Conservation (phyloP, 2,797 vertebrate genomes). For the Thaleichthys pacificus region DNA sequence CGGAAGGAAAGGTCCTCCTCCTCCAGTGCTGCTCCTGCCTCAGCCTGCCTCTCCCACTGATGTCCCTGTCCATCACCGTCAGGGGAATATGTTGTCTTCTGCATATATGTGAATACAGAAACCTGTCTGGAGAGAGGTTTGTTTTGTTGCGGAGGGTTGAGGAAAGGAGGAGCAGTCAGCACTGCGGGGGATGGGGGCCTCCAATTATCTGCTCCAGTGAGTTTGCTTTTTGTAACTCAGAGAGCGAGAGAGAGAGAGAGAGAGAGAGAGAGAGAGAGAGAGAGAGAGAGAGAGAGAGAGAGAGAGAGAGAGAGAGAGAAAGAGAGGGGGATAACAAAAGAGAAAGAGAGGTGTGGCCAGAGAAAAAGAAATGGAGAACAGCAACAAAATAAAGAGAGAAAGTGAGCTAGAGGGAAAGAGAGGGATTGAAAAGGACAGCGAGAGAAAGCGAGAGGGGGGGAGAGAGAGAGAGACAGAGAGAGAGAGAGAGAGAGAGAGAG, state of each 20-base stretch:
- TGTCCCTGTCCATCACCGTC: conserved; percentile 58
- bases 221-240: conserved; percentile 53
- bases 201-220: conserved; percentile 66
- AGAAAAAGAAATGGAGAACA: conserved; percentile 1
- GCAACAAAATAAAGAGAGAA: background rate
- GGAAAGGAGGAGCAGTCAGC: conserved; percentile 35
- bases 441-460: background rate
- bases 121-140: conserved; percentile 42
- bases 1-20: conserved; percentile 39
- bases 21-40: conserved; percentile 61
- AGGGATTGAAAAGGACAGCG: background rate
- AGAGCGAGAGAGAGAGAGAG: conserved; percentile 20
- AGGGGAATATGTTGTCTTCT: conserved; percentile 44
- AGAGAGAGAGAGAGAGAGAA: conserved; percentile 8
- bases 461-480: conserved; percentile 12
- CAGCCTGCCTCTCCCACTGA: conserved; percentile 57
- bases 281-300: conserved; percentile 30
- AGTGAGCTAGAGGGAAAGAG: conserved; percentile 13
- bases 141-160: conserved; percentile 32
- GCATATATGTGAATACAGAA: conserved; percentile 25
- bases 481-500: conserved; percentile 7
- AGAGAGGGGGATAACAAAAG: background rate
- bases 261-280: conserved; percentile 9
- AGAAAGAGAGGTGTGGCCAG: background rate
- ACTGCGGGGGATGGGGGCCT: conserved; percentile 37